Base-by-base conservation (phyloP, 92 coral and sea anemone genomes). In the Ricordea florida region DNA sequence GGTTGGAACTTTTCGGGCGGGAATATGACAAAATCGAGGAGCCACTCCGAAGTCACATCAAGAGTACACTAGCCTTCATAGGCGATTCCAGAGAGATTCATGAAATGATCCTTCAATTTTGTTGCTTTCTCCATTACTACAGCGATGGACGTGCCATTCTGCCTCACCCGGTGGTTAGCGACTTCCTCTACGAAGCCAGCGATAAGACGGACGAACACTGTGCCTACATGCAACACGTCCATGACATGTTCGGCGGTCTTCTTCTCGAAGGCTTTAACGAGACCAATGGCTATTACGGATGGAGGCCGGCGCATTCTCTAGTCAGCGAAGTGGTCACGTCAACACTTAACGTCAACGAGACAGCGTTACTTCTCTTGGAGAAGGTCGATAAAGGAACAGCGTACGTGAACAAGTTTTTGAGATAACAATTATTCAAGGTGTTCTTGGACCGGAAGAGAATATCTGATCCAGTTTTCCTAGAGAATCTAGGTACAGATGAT, bases 251-350 rank as follows among this genome's bases (percentile, higher is more conserved):
- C 60, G 87, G 87, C 16, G 91, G 91, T 14, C 76, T 86, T 34
- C 91, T 86, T 10, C 79, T 74, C 1, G 91, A 86, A 13, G 91
- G 51, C 3, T 28, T 27, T 62, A 74, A 69, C 24, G 87, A 80
- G 33, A 49, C 83, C 25, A 57, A 38, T 33, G 87, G 83, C 24
- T 86, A 72, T 31, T 11, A 60, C 15, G 91, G 91, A 10, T 86
- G 91, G 91, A 49, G 91, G 21, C 91, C 91, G 2, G 91, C 91
- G 18, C 91, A 86, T 49, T 62, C 81, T 34, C 83, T 86, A 1
- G 91, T 86, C 33, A 84, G 83, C 15, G 83, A 86, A 56, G 87
- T 80, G 47, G 72, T 80, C 5, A 86, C 27, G n/a, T 58, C 82
- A 10, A 26, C 26, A 32, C 72, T 80, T 21, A 58, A 23, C 48